Base-by-base conservation (phyloP, 2,113 vertebrate species). In the Carassius carassius region DNA sequence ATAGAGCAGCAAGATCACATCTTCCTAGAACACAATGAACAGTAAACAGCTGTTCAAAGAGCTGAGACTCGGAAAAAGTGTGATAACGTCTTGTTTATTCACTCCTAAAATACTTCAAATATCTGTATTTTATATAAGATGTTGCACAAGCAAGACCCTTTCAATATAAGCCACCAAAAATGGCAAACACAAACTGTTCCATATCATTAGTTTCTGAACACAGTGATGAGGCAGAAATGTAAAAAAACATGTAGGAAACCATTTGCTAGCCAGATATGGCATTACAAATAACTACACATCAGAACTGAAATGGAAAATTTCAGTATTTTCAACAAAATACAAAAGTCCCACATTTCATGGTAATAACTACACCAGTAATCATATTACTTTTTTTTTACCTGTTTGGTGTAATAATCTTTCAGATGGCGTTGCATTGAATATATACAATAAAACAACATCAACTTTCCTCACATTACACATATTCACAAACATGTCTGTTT, bases 1-100 rank as follows among this genome's bases (percentile, higher is more conserved):
- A 79, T 19, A 79, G 78, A 79, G 78, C 78, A 79, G 58, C 78
- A 63, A 63, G 78, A 63, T 44, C 37, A 62, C 56, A 63, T 44
- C 35, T 56, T 25, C 56, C 13, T 17, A 41, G 37, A 79, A 60
- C 56, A 41, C 54, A 60, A 58, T 35, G 2, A 32, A 77, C 75
- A 6, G 25, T 35, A 4, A 32, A 77, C 75, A 6, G 25, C 47
- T 56, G 23, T 54, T 32, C 32, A 21, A 60, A 37, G 29, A 58
- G 10, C 19, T n/a, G 32, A 67, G 14, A 29, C 13, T 65, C 21
- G 7, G 11, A 44, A 16, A 49, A 25, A 8, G 10, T 81, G 63
- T 35, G 79, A 49, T 51, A 35, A 51, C 44, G 0, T 54, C 79
- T 54, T 67, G 62, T 81, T 81, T 51, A 69, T 21, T 81, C 10